Evolutionary conservation across 2,113 vertebrate species (phyloP), one percentile per base, ranked within the genome.

Genomic region (Anguilla japonica): DNA sequence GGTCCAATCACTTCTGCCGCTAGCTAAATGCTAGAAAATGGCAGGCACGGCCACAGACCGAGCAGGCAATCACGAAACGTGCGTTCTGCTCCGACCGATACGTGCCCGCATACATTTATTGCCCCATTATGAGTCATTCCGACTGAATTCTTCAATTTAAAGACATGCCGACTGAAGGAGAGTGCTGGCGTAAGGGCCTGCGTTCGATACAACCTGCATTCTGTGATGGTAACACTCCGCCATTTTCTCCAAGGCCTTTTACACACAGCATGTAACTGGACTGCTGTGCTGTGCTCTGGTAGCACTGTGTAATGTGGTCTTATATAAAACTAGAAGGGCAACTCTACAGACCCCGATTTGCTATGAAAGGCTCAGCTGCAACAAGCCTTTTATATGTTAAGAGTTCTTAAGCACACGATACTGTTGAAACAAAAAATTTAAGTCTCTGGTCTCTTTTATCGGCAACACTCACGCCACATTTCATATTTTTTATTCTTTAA

Each of bases 371-470:
- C 40, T 0, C 9, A 34, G 53, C 22, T 18, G 40, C 2, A 34
- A 43, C 60, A 20, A 81, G 39, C 53, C 22, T 41, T 39, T 71
- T 81, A 60, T 20, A 83, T 22, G 67, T 22, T 34, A 34, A 34
- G 34, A 34, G 50, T 84, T 60, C 18, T 84, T 87, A 79, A 63
- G 40, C 82, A 81, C 15, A 56, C 34, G 20, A 3, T 22, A 50
- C 41, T 40, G 83, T 53, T 34, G 29, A 88, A 82, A 85, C 83
- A 75, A 43, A 82, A 81, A 84, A 46, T 29, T 20, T 41, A 50
- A 86, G 34, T 34, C 34, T 34, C 34, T 7, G 34, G 57, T 50
- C 22, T 43, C 18, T 40, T 22, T 57, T 80, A 2, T 26, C 14
- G 11, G n/a, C 43, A 50, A 46, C 29, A 16, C 34, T 7, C 34